Base-by-base conservation (phyloP, 2,888 invertebrate genomes). In the Conops quadrifasciatus region DNA sequence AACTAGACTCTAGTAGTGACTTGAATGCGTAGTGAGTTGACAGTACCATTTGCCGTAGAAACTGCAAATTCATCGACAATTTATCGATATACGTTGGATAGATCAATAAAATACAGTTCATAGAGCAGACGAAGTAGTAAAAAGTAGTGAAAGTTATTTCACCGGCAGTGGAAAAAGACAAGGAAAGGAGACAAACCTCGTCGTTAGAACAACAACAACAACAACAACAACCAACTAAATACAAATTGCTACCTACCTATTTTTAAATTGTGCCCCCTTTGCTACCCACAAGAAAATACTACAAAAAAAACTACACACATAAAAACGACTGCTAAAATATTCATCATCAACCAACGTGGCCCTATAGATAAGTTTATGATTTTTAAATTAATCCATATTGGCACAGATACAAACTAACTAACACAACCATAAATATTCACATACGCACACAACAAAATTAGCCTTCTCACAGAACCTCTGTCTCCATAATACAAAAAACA, bases 331-430 rank as follows among this genome's bases (percentile, higher is more conserved):
- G 67, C 59, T 67, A 49, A 45, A 67, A 67, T 58, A 36, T 56
- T 58, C 7, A 51, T 68, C 36, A 59, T 36, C 28, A 59, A 47
- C 21, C 45, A 53, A 30, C 28, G 62, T 43, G 4, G 9, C 9
- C 9, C 36, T 70, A 26, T 15, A 60, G 13, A 62, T 69, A 28
- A 56, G 63, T 70, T 56, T 65, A 56, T 70, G 65, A 15, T 51
- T 70, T 58, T 58, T 70, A 58, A 64, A 36, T 36, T 36, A 36
- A 4, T 36, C 36, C 36, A 36, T 36, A 36, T 36, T 36, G 36
- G 36, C 36, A 36, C 36, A 36, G 5, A 36, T 36, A 4, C 36
- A 36, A 4, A 36, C 5, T 36, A 7, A 36, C 36, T 36, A 36
- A 2, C 43, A 62, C 45, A 63, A 36, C 15, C 43, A 62, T 43